A percentile compares a stretch with the other conserved stretches of the same genome.
phyloP scores from a whole-genome alignment of 1,140 invertebrate species.

The Dreissena rostriformis region DNA sequence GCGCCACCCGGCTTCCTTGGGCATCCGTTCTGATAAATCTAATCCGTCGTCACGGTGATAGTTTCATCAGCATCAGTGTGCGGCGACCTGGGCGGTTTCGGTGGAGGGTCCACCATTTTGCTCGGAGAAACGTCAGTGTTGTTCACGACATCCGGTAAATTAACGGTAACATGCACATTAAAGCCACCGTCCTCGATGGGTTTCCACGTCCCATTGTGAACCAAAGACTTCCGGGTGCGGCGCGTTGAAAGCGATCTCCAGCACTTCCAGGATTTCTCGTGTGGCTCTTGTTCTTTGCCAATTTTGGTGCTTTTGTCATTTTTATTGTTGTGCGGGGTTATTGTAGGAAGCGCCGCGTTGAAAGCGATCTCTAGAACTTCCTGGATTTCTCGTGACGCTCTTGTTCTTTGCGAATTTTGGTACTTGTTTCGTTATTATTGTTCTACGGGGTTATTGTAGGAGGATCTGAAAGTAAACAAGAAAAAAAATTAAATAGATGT shows the following conservation, averaged over 20 bases:
- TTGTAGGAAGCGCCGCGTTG: constrained; percentile 37
- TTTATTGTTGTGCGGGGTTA: constrained; percentile 43
- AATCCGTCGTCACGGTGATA: constrained; percentile 56
- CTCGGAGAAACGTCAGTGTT: constrained; percentile 58
- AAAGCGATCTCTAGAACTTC: constrained; percentile 49
- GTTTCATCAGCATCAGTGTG: constrained; percentile 14
- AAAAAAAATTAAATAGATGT: too few relatives aligned
- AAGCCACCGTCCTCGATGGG: neutral
- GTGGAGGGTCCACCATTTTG: constrained; percentile 70
- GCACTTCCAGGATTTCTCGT: constrained; percentile 37
- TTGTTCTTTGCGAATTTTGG: neutral
- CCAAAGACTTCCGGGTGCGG: constrained; percentile 1
- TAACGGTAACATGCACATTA: neutral
- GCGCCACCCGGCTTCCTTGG: constrained; percentile 52
- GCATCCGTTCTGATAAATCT: neutral
- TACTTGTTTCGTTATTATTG: constrained; percentile 25
- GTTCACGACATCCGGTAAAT: constrained; percentile 68
- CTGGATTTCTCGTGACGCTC: constrained; percentile 12
- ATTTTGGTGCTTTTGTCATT: constrained; percentile 13
- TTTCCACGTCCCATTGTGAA: neutral
- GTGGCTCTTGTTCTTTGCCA: neutral
- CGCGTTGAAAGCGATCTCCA: constrained; percentile 44
- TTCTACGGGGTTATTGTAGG: constrained; percentile 33
- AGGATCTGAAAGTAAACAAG: constrained; percentile 40
- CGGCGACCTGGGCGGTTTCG: constrained; percentile 71